These are phyloP conservation scores for Pseudachorutes palmiensis DNA, from an alignment of 1,140 invertebrate species.

Conservation along the genomic window DNA sequence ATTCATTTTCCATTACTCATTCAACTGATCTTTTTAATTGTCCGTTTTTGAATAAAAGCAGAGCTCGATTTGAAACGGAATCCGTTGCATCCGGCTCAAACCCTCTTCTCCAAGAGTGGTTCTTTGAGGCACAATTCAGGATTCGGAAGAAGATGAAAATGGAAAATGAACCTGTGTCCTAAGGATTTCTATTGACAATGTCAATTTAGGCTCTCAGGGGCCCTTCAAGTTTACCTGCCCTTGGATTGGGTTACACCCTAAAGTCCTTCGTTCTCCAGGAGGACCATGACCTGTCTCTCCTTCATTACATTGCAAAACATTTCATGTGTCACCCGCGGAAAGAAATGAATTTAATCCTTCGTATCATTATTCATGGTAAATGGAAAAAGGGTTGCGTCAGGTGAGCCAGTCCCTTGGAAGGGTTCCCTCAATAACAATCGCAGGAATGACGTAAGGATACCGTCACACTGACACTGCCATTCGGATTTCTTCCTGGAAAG, in stretches of 20 bases:
- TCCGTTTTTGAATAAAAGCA: neutral
- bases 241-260: constrained; percentile 6
- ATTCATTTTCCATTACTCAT: neutral
- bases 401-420: too few species aligned
- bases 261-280: neutral
- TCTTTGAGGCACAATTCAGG: neutral
- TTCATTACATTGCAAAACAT: constrained; percentile 8
- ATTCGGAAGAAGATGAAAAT: constrained; percentile 4
- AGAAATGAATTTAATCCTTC: neutral
- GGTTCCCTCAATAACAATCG: too few species aligned
- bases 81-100: constrained; percentile 9
- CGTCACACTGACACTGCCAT: too few species aligned
- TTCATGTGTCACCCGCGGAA: constrained; percentile 2
- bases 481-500: neutral
- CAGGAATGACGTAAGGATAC: too few species aligned
- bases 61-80: constrained; percentile 9
- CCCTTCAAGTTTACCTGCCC: constrained; percentile 2
- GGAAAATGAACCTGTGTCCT: constrained; percentile 3
- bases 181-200: too few species aligned
- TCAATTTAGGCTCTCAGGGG: too few species aligned
- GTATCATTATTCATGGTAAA: neutral
- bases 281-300: constrained; percentile 8
- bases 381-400: neutral
- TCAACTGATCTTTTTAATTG: constrained; percentile 1
- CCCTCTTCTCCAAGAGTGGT: neutral